Evolutionary conservation across 1,140 invertebrate species (phyloP), one percentile per base, ranked within the genome.

Genomic region (Ganaspis sp.): DNA sequence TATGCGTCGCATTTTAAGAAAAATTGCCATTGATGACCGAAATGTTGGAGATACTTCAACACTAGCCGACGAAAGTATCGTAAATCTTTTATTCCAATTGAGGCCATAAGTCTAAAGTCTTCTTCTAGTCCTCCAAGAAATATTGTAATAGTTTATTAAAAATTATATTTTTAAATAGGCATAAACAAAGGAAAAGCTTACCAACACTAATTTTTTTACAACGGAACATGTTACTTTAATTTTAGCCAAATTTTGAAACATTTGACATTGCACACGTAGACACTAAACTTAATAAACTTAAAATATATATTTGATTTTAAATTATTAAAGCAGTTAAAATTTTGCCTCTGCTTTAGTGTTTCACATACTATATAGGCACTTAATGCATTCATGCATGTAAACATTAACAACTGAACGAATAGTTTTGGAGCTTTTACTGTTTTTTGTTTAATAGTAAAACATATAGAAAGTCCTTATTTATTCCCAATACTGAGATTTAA

Each of bases 31-130:
- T 0, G 96, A 96, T 53, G 97, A 98, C 83, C 91, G 91, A 38
- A 94, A 99, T 81, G 94, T 99, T 69, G 99, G 98, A 5, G 98
- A 99, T 88, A 95, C 94, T 0, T 97, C 97, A 11, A 99, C 98
- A 0, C 90, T 99, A 74, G 97, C 97, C 37, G 98, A 99, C 85
- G 96, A 97, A 77, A 91, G 91, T 4, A 94, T 99, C 75, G 95
- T 99, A 29, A 94, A 97, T 49, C 88, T 94, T 79, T 91, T 98
- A 4, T 96, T 97, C 82, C 93, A 94, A 29, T 93, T 94, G 79
- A 93, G 94, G 87, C 87, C 90, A 74, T 79, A 88, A 58, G 83
- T 84, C 80, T 90, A 88, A 88, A 81, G 29, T 77, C 77, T 76
- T 37, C 77, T 34, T 77, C 72, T 80, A 80, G 71, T 79, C 74